Evolutionary conservation across 2,888 invertebrate genomes (phyloP).

Genomic region (Orthonevra nobilis): DNA sequence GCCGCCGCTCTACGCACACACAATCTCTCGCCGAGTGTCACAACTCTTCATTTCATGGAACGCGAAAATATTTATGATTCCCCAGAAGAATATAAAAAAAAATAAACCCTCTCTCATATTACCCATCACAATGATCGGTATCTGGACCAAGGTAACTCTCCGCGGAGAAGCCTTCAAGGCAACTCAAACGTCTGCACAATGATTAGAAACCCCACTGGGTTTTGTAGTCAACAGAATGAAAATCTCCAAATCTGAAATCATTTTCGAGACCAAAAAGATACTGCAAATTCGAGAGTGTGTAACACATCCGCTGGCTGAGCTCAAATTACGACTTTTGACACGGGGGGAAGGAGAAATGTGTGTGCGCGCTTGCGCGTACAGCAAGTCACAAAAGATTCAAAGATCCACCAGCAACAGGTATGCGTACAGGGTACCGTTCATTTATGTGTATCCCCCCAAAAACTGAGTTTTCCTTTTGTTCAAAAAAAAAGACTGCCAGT

Average conservation of each 20-base stretch:
- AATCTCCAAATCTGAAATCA: too few species aligned
- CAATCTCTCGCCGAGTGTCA: conserved; percentile 49
- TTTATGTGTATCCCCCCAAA: too few species aligned
- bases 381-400: conserved; percentile 30
- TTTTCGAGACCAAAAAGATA: conserved; percentile 20
- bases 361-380: conserved; percentile 8
- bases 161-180: background rate
- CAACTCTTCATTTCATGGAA: conserved; percentile 50
- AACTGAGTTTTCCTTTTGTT: conserved; percentile 39
- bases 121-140: conserved; percentile 51
- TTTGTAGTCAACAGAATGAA: too few species aligned
- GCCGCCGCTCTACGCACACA: conserved; percentile 26
- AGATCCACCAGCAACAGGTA: conserved; percentile 56
- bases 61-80: conserved; percentile 61
- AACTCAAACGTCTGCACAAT: conserved; percentile 60
- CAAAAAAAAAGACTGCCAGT: background rate
- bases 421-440: conserved; percentile 35
- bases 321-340: conserved; percentile 61
- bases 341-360: conserved; percentile 32
- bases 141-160: conserved; percentile 22
- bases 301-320: conserved; percentile 36
- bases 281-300: conserved; percentile 46
- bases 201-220: conserved; percentile 65
- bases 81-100: background rate
- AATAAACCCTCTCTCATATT: conserved; percentile 38